A percentile compares a stretch with the other conserved stretches of the same genome.
Evolutionary conservation across 2,888 invertebrate genomes (phyloP).

Genomic region (Tolmerus cingulatus): DNA sequence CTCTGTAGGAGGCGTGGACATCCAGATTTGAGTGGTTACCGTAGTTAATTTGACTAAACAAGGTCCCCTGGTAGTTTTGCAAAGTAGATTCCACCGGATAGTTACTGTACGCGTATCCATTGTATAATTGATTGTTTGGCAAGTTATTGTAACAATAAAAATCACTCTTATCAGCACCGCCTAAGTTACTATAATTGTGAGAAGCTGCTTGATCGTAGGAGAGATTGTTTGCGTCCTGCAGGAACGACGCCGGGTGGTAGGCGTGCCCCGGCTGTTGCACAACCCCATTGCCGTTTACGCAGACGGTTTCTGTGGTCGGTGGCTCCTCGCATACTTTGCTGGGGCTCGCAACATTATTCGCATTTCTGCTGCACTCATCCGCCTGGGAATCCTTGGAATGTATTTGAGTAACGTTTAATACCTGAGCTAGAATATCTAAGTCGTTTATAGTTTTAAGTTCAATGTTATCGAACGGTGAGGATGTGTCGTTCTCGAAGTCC

Average conservation of each 20-base stretch:
- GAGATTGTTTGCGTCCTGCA: background rate
- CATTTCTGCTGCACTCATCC: background rate
- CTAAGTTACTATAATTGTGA: constrained; percentile 20
- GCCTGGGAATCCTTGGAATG: constrained; percentile 49
- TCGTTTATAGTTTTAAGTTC: constrained; percentile 93
- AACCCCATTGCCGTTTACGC: background rate
- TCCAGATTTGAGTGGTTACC: background rate
- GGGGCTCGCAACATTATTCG: background rate
- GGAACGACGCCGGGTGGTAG: background rate
- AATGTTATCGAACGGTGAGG: constrained; percentile 92
- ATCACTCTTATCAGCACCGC: constrained; percentile 52
- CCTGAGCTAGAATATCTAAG: constrained; percentile 87
- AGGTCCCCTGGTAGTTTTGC: constrained; percentile 53
- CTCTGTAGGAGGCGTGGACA: background rate
- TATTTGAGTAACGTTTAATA: constrained; percentile 65
- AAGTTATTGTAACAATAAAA: constrained; percentile 62
- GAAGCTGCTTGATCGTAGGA: constrained; percentile 24
- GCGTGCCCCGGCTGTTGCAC: background rate
- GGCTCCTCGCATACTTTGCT: background rate
- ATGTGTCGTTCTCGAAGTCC: constrained; percentile 91
- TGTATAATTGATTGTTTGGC: constrained; percentile 59
- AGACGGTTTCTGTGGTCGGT: background rate
- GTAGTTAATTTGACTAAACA: background rate
- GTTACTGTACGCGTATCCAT: constrained; percentile 60
- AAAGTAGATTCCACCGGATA: constrained; percentile 33